Evolutionary conservation across 1,140 invertebrate species (phyloP), one percentile per base, ranked within the genome.

Genomic region (Lepidotrigona ventralis): DNA sequence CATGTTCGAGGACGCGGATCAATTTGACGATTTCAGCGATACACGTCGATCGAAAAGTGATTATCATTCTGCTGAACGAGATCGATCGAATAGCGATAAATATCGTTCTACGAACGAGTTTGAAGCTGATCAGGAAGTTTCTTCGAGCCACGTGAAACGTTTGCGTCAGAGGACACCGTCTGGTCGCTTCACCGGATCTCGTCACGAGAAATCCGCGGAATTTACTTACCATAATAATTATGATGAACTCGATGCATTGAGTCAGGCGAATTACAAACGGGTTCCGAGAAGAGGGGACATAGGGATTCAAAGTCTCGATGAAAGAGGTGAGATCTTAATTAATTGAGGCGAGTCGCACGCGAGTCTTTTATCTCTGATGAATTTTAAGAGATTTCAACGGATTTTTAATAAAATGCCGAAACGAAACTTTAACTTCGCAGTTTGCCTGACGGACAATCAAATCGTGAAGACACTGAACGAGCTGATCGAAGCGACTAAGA

Each of bases 401-500:
- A 33, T 33, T 60, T n/a, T 14, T 1, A 68, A 46, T 6, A 46
- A 12, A 33, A 66, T 9, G 12, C 21, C n/a, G 51, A n/a, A 46
- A 46, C 39, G 14, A 17, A 12, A 53, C 68, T 83, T 29, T 68
- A 64, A 68, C 87, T 83, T 94, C 94, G 17, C 90, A 97, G 93
- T 90, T 66, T 94, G 93, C 21, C 82, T 92, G 51, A 91, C 90
- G 21, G 96, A 96, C 88, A 94, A 95, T 87, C 91, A 96, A 75
- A 93, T 97, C 79, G 93, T 95, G n/a, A 96, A 96, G 92, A 95
- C 96, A 5, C 90, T 97, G 66, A 96, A 96, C 90, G 95, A 97
- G 86, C 94, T 98, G 68, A 97, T 98, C 85, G 95, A 95, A 80
- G 95, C 96, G 39, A 95, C 97, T 29, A 97, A 96, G 90, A 93